Base-by-base conservation (phyloP, 2,797 vertebrate species). In the Lepus oiostolus region DNA sequence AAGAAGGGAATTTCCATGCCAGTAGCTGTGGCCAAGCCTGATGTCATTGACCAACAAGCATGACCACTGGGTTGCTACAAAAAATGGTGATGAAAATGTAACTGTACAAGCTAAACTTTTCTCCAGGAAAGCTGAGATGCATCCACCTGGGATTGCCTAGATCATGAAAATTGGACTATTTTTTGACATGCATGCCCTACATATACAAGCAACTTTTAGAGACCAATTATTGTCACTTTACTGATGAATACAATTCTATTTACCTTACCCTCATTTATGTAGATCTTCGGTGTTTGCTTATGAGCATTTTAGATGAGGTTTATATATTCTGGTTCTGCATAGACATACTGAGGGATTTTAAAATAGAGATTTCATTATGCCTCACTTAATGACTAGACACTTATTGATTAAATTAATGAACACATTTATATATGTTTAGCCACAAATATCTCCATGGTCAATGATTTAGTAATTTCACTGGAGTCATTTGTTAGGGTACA, bases 331-430 rank as follows among this genome's bases (percentile, higher is more conserved):
- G 84, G 32, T 52, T 94, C 95, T 96, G 85, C 75, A 91, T 4
- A 83, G 68, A 89, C 70, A 4, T 50, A 30, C 90, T 79, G 81
- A 90, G 77, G 54, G 95, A 86, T 60, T 93, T 58, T 52, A 70
- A 94, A 91, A 24, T 38, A 50, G 75, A 93, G 54, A 80, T 95
- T 95, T 90, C 82, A 94, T 88, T 96, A 84, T 75, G 71, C 30
- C 30, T 88, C 17, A 84, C 16, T 60, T 88, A 92, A 86, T 65
- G 83, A 86, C 21, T 94, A 77, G 52, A 35, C 87, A 95, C 76
- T 87, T 94, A 96, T 68, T 77, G 80, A 92, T 35, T 92, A 38
- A 86, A 93, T 87, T 93, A 95, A 96, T 95, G 93, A 96, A 92
- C 83, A 80, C 63, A 95, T 86, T 82, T 89, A 88, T 88, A 87